Base-by-base conservation (phyloP, 2,888 invertebrate genomes). In the Chloroclystis v-ata region DNA sequence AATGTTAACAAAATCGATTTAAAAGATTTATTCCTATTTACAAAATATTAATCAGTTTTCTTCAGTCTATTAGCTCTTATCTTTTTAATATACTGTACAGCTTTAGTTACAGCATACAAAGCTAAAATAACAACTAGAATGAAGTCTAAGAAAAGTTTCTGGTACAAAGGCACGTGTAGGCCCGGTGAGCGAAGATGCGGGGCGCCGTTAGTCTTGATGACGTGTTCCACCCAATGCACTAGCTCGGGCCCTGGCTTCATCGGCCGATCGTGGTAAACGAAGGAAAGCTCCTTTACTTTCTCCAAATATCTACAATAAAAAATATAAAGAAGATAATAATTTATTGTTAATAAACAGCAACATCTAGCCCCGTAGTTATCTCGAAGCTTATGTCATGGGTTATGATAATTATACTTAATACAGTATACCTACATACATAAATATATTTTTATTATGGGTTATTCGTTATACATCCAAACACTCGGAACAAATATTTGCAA, bases 141-240 rank as follows among this genome's bases (percentile, higher is more conserved):
- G 2, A 66, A 53, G 47, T 78, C 75, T 2, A 78, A 51, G 42
- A 71, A 76, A 13, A 63, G 37, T 50, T 69, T 75, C 65, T 75
- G 72, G 61, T 74, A 74, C 62, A 66, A 64, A 12, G 72, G 64
- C 11, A 71, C 46, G 32, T 50, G n/a, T 1, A 73, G 60, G 0
- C 71, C 74, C 0, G 63, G 65, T 0, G 75, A 74, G 37, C 71
- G 71, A 1, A 75, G 63, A 49, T 75, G 69, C 1, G 52, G 60
- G 0, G 75, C 77, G 2, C 76, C 77, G 0, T 57, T 32, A 0
- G 73, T 74, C 8, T 52, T 50, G 10, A 68, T 56, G 38, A 74
- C 75, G 53, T 75, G 72, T 25, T 69, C 67, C 12, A 67, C 66
- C 72, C 75, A 76, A 46, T 72, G 68, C 10, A 65, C 63, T 32